phyloP scores from a whole-genome alignment of 2,888 invertebrate genomes.

The Cantharis flavilabris region DNA sequence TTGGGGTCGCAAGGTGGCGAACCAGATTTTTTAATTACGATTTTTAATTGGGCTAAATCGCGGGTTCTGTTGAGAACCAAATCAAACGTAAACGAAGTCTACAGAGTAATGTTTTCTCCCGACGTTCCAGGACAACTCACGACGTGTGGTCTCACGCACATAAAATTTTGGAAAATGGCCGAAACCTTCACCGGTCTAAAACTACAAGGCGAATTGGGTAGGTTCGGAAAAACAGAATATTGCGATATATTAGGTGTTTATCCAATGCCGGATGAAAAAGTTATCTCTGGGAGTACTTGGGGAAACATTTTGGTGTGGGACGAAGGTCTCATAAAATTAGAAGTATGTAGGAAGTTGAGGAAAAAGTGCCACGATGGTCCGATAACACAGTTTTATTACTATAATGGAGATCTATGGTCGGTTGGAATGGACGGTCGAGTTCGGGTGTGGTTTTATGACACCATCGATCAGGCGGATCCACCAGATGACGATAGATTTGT shows the following conservation, averaged over 20 bases:
- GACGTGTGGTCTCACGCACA: constrained; percentile 78
- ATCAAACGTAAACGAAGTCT: constrained; percentile 82
- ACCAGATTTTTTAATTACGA: constrained; percentile 85
- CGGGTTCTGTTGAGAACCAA: constrained; percentile 78
- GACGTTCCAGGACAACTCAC: constrained; percentile 79
- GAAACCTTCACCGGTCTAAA: constrained; percentile 90
- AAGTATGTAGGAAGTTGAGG: constrained; percentile 73
- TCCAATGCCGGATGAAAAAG: constrained; percentile 88
- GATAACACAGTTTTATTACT: constrained; percentile 65
- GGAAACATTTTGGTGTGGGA: constrained; percentile 93
- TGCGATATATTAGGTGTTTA: constrained; percentile 85
- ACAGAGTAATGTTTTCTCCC: constrained; percentile 79
- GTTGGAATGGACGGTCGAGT: constrained; percentile 76
- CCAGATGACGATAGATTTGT: constrained; percentile 79
- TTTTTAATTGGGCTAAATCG: constrained; percentile 86
- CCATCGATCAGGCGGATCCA: constrained; percentile 85
- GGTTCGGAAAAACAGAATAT: constrained; percentile 91
- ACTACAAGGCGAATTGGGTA: constrained; percentile 83
- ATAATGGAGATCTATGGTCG: constrained; percentile 53
- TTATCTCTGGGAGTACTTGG: constrained; percentile 86
- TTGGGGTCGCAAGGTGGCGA: constrained; percentile 83
- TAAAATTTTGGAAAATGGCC: constrained; percentile 94
- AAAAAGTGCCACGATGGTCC: constrained; percentile 77
- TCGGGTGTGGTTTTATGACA: constrained; percentile 88
- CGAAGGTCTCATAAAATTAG: constrained; percentile 83